Evolutionary conservation across 2,797 vertebrate genomes (phyloP).

Genomic region (Triplophysa yarkandensis): DNA sequence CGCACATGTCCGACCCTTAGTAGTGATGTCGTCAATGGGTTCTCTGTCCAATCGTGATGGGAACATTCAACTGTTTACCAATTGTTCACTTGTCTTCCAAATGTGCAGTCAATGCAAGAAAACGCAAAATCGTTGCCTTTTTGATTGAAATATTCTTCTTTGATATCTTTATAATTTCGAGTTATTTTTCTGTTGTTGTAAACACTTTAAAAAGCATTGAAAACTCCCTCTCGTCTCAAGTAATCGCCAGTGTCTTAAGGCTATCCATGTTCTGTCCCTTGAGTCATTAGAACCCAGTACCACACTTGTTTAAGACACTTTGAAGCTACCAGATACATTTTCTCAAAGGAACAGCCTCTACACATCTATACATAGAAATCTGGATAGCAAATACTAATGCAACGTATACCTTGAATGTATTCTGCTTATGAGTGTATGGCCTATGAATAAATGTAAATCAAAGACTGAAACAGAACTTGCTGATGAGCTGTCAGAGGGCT

Average conservation of each 20-base stretch:
- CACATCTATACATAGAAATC: too few species aligned
- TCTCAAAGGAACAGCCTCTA: slow-evolving; percentile 4
- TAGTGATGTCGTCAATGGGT: slow-evolving; percentile 41
- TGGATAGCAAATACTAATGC: too few species aligned
- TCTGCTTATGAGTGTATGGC: too few species aligned
- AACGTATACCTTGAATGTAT: too few species aligned
- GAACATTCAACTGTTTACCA: neutral
- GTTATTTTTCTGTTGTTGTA: slow-evolving; percentile 22
- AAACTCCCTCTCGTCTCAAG: slow-evolving; percentile 18
- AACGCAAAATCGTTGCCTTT: too few species aligned
- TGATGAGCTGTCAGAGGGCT: too few species aligned
- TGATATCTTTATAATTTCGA: too few species aligned
- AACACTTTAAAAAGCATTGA: neutral
- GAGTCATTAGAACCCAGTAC: slow-evolving; percentile 31
- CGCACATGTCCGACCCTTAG: slow-evolving; percentile 24
- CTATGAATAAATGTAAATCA: too few species aligned
- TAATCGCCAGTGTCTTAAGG: slow-evolving; percentile 25
- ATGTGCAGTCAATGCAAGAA: neutral
- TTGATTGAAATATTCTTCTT: too few species aligned
- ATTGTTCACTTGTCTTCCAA: neutral
- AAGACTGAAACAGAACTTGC: too few species aligned
- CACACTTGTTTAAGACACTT: slow-evolving; percentile 25
- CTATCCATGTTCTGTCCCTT: slow-evolving; percentile 30
- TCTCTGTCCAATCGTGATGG: slow-evolving; percentile 23
- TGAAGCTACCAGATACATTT: slow-evolving; percentile 20